A percentile compares a stretch with the other conserved stretches of the same genome.
These are phyloP conservation scores for Opisthograptis luteolata DNA, from an alignment of 2,888 invertebrate genomes.

Conservation along the genomic window DNA sequence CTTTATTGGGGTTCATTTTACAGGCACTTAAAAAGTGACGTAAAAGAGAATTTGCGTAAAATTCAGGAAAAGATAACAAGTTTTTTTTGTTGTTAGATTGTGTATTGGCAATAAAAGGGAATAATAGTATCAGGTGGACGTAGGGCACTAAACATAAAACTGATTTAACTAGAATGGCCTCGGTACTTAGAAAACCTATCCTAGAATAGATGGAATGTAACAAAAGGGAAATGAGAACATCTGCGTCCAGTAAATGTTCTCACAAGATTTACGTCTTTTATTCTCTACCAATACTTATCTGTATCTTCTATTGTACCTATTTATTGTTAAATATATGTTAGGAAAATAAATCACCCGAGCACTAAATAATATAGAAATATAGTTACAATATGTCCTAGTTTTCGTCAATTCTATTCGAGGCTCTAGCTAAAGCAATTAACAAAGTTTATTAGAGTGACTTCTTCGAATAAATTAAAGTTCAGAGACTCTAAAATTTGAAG, in stretches of 20 bases:
- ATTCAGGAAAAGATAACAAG: constrained; percentile 23
- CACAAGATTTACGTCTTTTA: not conserved
- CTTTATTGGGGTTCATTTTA: constrained; percentile 25
- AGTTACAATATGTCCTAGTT: too few species aligned
- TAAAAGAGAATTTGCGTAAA: constrained; percentile 16
- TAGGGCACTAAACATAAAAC: not conserved
- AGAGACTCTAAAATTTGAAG: too few species aligned
- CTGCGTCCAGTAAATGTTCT: constrained; percentile 1
- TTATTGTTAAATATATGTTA: too few species aligned
- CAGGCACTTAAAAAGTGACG: constrained; percentile 13
- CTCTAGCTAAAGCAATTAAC: too few species aligned
- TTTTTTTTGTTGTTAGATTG: constrained; percentile 23
- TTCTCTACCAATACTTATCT: not conserved
- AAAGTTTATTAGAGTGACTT: too few species aligned
- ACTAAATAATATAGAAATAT: too few species aligned
- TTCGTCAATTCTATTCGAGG: too few species aligned
- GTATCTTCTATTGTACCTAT: too few species aligned
- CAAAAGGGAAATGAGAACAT: constrained; percentile 4
- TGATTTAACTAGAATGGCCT: not conserved
- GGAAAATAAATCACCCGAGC: too few species aligned
- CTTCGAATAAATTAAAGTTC: too few species aligned
- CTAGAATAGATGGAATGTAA: not conserved
- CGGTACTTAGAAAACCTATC: not conserved
- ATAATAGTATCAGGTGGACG: constrained; percentile 4
- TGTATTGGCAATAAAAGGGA: constrained; percentile 15